Conservation (phyloP, 23 tunicate species). For the Clavelina lepadiformis region DNA sequence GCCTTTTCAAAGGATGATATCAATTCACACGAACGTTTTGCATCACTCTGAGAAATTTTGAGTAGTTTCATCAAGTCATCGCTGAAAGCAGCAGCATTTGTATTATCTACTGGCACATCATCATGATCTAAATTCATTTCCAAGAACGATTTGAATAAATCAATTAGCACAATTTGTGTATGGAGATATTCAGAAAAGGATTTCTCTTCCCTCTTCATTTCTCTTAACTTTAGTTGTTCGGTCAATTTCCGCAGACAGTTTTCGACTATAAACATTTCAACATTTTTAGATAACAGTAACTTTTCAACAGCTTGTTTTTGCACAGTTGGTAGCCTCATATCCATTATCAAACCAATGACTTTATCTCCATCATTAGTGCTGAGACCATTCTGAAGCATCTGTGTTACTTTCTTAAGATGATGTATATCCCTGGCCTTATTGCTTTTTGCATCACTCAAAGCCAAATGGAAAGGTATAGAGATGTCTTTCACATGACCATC, state of each 20-base stretch:
- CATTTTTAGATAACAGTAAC: constrained; percentile 32
- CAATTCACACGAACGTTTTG: too few relatives aligned
- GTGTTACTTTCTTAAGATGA: constrained; percentile 61
- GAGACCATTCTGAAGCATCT: constrained; percentile 21
- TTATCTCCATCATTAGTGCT: constrained; percentile 47
- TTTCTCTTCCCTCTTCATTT: constrained; percentile 27
- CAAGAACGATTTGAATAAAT: constrained; percentile 17
- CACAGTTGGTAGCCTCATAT: constrained; percentile 49
- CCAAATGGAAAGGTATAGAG: constrained; percentile 80
- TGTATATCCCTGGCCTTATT: constrained; percentile 84
- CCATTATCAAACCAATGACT: constrained; percentile 39
- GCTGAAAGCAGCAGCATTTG: too few relatives aligned
- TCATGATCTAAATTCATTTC: constrained; percentile 21
- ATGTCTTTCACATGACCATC: constrained; percentile 53
- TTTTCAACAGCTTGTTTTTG: constrained; percentile 72
- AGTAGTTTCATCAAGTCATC: too few relatives aligned
- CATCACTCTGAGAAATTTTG: too few relatives aligned
- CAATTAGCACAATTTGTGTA: constrained; percentile 19
- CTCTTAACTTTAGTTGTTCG: constrained; percentile 6
- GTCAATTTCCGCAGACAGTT: neutral
- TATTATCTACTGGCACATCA: too few relatives aligned
- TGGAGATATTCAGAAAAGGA: constrained; percentile 27
- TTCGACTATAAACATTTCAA: neutral
- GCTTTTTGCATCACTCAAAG: constrained; percentile 83
- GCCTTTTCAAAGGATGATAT: too few relatives aligned